Evolutionary conservation across 1,140 invertebrate species (phyloP), one percentile per base, ranked within the genome.

Genomic region (Apis dorsata): DNA sequence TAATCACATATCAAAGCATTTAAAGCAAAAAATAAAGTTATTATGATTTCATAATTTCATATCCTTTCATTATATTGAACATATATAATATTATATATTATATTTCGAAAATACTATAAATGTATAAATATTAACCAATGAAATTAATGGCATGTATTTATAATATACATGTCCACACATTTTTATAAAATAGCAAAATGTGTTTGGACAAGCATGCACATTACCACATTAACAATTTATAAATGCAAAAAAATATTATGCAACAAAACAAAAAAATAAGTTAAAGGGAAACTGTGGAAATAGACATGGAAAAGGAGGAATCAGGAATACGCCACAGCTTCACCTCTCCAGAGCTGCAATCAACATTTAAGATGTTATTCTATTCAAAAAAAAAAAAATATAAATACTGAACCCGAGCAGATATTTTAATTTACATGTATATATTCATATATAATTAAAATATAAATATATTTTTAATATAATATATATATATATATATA

Each of bases 341-440:
- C 90, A 94, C 92, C 91, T 94, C 93, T 88, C 93, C 93, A 92
- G 93, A 94, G 92, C 93, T 94, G 93, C 87, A 94, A 94, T 90
- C 90, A 94, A 93, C 84, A 92, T 92, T 90, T 89, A 80, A 91
- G 89, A 90, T 82, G 86, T 93, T 93, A 92, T 79, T 85, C 66
- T 65, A 88, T 73, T 71, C 75, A 73, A 69, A 21, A 79, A 82
- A 44, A 57, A 79, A 82, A 44, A 57, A 75, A 70, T 53, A 53
- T 55, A 60, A 13, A 7, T 55, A 63, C 72, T 83, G 86, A 78
- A 78, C 73, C 83, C 72, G 70, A 85, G 51, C 83, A 87, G 19
- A 77, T 53, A n/a, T 60, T 69, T 57, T 10, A 44, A 79, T 12
- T 17, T 12, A 51, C 7, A 44, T 44, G 34, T 44, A 7, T 44